phyloP scores from a whole-genome alignment of 2,797 vertebrate genomes.

The Xenopus petersii region DNA sequence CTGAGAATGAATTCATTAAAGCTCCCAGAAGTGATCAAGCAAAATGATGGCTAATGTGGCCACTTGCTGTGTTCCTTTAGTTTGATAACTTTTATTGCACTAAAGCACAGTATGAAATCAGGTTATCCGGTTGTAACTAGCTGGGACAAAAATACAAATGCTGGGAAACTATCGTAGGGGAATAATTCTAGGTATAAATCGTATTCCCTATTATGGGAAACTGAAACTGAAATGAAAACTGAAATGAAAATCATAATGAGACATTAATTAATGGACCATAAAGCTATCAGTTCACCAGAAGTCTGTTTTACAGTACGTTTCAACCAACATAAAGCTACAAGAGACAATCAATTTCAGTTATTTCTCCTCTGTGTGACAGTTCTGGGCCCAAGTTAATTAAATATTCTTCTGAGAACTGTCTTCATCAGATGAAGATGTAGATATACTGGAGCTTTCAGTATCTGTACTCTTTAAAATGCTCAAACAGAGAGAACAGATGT shows the following conservation, averaged over 20 bases:
- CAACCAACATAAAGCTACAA: slow-evolving; percentile 1
- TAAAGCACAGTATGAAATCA: slow-evolving; percentile 69
- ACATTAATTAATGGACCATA: slow-evolving; percentile 55
- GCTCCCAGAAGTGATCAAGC: slow-evolving; percentile 71
- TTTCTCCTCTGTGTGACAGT: background rate
- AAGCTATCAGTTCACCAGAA: slow-evolving; percentile 55
- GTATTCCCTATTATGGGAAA: slow-evolving; percentile 45
- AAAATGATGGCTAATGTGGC: slow-evolving; percentile 72
- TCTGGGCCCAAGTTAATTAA: slow-evolving; percentile 4
- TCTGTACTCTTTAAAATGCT: background rate
- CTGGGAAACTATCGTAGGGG: slow-evolving; percentile 55
- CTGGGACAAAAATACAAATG: slow-evolving; percentile 61
- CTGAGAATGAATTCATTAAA: slow-evolving; percentile 73
- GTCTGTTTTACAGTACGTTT: slow-evolving; percentile 1
- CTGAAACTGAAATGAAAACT: background rate
- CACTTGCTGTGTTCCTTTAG: slow-evolving; percentile 70
- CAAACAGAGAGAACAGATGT: too few species aligned
- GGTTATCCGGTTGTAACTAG: slow-evolving; percentile 71
- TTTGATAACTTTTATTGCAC: slow-evolving; percentile 72
- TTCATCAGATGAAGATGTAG: background rate
- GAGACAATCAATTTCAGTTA: slow-evolving; percentile 5
- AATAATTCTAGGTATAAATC: slow-evolving; percentile 60
- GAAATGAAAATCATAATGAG: slow-evolving; percentile 52
- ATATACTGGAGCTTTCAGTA: background rate
- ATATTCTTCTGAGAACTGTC: slow-evolving; percentile 1